Base-by-base conservation (phyloP, 2,888 invertebrate species). In the Epiblema foenella region DNA sequence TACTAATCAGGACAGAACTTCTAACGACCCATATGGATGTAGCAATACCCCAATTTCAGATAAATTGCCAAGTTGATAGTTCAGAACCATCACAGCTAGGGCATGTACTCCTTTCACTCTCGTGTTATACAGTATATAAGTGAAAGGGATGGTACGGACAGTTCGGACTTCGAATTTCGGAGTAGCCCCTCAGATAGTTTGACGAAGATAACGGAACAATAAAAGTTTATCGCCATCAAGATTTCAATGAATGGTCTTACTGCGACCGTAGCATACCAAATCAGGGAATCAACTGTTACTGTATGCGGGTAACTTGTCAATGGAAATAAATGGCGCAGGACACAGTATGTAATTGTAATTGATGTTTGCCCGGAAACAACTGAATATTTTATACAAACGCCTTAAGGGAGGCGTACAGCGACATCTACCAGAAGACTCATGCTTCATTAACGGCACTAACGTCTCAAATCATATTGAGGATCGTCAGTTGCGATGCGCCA, bases 211-310 rank as follows among this genome's bases (percentile, higher is more conserved):
- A 67, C 51, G 18, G 18, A 75, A 77, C 78, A 77, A 79, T 82
- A 78, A 80, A 77, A 73, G 76, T 80, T 79, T 81, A 81, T 80
- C 77, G 73, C 68, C 67, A 74, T 76, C 75, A 73, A 78, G 80
- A 79, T 78, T 57, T 67, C 66, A 67, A 71, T 67, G 66, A 60
- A 67, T 62, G 39, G 17, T 20, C 37, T 17, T 12, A 37, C 39
- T 46, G 29, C 42, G 46, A 18, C 54, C 51, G 24, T 33, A 24
- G 71, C 49, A 71, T 71, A 62, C 56, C 56, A 56, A 71, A 69
- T 69, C 42, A 33, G 62, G 49, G 69, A 74, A 75, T 75, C 76
- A 76, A 78, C 77, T 77, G 75, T 73, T 76, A 46, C 51, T 56
- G 51, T 57, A 78, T 79, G 78, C 77, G 79, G 78, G 77, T 67